phyloP scores from a whole-genome alignment of 2,113 vertebrate species.

The Urocynchramus pylzowi region DNA sequence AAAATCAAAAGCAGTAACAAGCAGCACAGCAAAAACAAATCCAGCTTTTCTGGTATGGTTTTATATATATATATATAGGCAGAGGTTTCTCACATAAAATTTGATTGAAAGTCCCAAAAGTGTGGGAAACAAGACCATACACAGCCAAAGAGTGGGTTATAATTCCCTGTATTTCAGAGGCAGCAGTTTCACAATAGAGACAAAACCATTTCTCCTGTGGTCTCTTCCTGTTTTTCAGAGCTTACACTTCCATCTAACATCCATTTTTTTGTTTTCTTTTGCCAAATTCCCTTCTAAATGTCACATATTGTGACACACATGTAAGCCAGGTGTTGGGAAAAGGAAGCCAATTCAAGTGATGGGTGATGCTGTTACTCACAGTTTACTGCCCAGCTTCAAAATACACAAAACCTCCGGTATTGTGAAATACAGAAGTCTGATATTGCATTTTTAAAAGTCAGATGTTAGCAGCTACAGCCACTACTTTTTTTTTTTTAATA shows the following conservation, averaged over 20 bases:
- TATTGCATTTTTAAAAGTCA: background rate
- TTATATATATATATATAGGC: too few species aligned
- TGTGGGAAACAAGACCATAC: fast-evolving
- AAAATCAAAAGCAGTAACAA: background rate
- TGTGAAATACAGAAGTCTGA: background rate
- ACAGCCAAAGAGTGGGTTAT: background rate
- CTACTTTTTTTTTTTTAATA: too few species aligned
- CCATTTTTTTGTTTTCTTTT: background rate
- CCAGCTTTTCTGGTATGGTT: background rate
- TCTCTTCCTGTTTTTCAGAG: background rate
- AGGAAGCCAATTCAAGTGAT: background rate
- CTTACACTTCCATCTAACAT: fast-evolving
- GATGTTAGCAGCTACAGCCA: background rate
- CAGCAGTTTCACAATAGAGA: background rate
- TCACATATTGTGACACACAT: background rate
- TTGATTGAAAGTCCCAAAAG: background rate
- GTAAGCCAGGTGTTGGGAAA: background rate
- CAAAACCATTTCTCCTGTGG: background rate
- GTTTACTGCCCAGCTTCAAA: background rate
- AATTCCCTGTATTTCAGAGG: background rate
- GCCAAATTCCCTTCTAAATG: background rate
- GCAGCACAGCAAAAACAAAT: background rate
- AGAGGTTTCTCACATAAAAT: background rate
- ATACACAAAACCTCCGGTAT: fast-evolving
- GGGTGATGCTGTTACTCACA: background rate